phyloP scores from a whole-genome alignment of 2,888 invertebrate genomes.

The Gymnosoma rotundatum region DNA sequence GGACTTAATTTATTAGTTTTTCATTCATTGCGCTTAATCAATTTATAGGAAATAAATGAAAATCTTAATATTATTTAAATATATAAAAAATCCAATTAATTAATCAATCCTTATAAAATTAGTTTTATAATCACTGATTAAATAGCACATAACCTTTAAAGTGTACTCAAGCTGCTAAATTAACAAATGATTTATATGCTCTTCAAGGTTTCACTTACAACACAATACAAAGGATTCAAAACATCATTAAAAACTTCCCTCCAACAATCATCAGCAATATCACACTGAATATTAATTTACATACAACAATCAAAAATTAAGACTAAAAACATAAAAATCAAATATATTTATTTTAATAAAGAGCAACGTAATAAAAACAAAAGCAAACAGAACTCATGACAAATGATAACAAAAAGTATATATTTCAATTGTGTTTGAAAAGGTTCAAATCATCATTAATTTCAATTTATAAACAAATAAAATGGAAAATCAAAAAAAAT shows the following conservation, averaged over 20 bases:
- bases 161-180: background rate
- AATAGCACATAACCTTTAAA: too few species aligned
- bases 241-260: slow-evolving; percentile 14
- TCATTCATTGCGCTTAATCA: too few species aligned
- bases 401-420: slow-evolving; percentile 51
- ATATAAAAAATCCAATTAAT: too few species aligned
- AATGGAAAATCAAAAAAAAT: slow-evolving; percentile 45
- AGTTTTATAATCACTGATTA: too few species aligned
- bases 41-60: too few species aligned
- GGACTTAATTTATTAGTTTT: too few species aligned
- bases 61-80: too few species aligned
- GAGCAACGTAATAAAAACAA: background rate
- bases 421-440: slow-evolving; percentile 48
- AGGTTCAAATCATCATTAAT: slow-evolving; percentile 68
- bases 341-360: slow-evolving; percentile 52
- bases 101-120: too few species aligned
- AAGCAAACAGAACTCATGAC: slow-evolving; percentile 48
- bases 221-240: background rate
- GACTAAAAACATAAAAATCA: background rate
- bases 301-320: background rate
- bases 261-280: background rate
- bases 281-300: background rate
- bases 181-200: slow-evolving; percentile 6
- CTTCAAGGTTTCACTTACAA: background rate
- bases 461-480: slow-evolving; percentile 65